Percentiles rank a stretch among this genome's conserved stretches.
These are phyloP conservation scores for Pomacea canaliculata DNA, from an alignment of 2,888 invertebrate species.

Conservation along the genomic window DNA sequence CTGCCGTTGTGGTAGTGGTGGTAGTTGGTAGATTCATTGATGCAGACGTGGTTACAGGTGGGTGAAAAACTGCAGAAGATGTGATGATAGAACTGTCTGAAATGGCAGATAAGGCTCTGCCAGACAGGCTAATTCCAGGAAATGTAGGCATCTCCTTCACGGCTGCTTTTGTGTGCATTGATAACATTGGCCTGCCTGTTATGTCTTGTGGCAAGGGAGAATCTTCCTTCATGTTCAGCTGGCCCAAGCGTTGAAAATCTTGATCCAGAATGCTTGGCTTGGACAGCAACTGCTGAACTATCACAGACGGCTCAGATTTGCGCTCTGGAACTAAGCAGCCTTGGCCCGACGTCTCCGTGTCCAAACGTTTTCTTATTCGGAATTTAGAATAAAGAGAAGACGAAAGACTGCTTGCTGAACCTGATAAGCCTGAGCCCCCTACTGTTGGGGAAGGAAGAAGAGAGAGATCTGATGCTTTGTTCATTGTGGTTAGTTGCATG, in stretches of 20 bases:
- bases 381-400: constrained; percentile 61
- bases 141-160: constrained; percentile 37
- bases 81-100: not conserved
- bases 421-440: constrained; percentile 6
- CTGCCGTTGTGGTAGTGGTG: constrained; percentile 17
- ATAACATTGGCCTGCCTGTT: constrained; percentile 24
- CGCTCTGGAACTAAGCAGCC: constrained; percentile 29
- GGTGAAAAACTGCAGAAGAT: not conserved
- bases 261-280: constrained; percentile 95
- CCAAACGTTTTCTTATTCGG: constrained; percentile 63
- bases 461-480: constrained; percentile 29
- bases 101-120: constrained; percentile 1
- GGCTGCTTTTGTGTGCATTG: constrained; percentile 45
- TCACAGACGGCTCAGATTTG: constrained; percentile 89
- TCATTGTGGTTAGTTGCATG: constrained; percentile 28
- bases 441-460: constrained; percentile 14
- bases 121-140: constrained; percentile 5
- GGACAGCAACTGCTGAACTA: constrained; percentile 90
- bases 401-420: constrained; percentile 25
- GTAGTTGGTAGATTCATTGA: constrained; percentile 21
- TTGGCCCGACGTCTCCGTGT: constrained; percentile 25
- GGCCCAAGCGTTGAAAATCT: constrained; percentile 90
- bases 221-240: constrained; percentile 85
- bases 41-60: constrained; percentile 12
- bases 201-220: constrained; percentile 43